These are phyloP conservation scores for Actinernus sp. DNA, from an alignment of 92 coral and sea anemone genomes.

Conservation along the genomic window DNA sequence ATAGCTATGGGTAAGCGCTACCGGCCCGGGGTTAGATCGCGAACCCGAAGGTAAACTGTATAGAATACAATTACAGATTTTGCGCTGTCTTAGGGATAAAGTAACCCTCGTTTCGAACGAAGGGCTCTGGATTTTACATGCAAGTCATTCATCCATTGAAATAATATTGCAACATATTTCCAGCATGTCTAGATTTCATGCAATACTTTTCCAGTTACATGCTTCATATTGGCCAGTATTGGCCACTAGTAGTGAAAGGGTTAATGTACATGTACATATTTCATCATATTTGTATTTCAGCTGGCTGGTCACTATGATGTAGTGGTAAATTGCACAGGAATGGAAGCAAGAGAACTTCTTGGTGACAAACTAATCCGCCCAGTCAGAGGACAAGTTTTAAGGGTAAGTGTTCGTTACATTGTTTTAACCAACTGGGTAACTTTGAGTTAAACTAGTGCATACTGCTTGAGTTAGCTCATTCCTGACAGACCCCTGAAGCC, in stretches of 20 bases:
- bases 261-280: neutral
- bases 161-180: too few relatives aligned
- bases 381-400: constrained; percentile 87
- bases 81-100: too few relatives aligned
- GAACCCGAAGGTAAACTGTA: too few relatives aligned
- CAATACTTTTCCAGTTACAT: neutral
- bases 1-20: too few relatives aligned
- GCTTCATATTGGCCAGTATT: too few relatives aligned
- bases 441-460: too few relatives aligned
- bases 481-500: too few relatives aligned
- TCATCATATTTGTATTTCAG: constrained; percentile 27
- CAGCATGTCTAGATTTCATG: too few relatives aligned
- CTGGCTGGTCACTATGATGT: constrained; percentile 87
- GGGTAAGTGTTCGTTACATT: constrained; percentile 38
- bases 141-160: too few relatives aligned
- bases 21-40: too few relatives aligned
- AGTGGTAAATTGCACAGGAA: constrained; percentile 90
- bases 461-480: neutral
- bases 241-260: neutral
- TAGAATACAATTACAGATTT: too few relatives aligned
- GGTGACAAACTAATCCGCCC: constrained; percentile 70
- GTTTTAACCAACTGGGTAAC: neutral
- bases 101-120: neutral
- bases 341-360: constrained; percentile 76
- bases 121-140: too few relatives aligned